Base-by-base conservation (phyloP, 1,140 invertebrate genomes). In the Megalonaias nervosa region DNA sequence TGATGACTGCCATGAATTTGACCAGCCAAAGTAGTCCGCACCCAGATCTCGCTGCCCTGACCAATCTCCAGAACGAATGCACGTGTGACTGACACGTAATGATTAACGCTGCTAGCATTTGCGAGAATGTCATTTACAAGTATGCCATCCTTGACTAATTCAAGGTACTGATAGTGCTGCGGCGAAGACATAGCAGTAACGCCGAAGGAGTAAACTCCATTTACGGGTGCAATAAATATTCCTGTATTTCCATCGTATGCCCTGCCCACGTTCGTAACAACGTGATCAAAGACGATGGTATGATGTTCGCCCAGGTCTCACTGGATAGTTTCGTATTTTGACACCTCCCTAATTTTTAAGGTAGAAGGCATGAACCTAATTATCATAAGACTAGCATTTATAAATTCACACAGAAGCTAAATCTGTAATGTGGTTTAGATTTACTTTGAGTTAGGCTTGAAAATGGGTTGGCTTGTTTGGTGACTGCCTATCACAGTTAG, bases 271-370 rank as follows among this genome's bases (percentile, higher is more conserved):
- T 65, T 65, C 9, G 64, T 19, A 4, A 65, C n/a, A 15, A 31
- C n/a, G 12, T 31, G 12, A 31, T 65, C 64, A 19, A 65, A 65
- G 2, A 65, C 31, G 4, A 65, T 31, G n/a, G 21, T 65, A 31
- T 65, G 64, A 65, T 65, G 64, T 15, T 65, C 64, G 15, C 64
- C 64, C 13, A 65, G n/a, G 6, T n/a, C n/a, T n/a, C n/a, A n/a
- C n/a, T n/a, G n/a, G n/a, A n/a, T n/a, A n/a, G n/a, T n/a, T n/a
- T n/a, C n/a, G n/a, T n/a, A n/a, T n/a, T n/a, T n/a, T n/a, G n/a
- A n/a, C n/a, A n/a, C n/a, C n/a, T n/a, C n/a, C n/a, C n/a, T n/a
- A n/a, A n/a, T n/a, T n/a, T n/a, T n/a, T n/a, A n/a, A n/a, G n/a
- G n/a, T n/a, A n/a, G n/a, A n/a, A n/a, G n/a, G n/a, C n/a, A n/a